phyloP scores from a whole-genome alignment of 64 coral and sea anemone genomes.

The Catalaphyllia jardinei region DNA sequence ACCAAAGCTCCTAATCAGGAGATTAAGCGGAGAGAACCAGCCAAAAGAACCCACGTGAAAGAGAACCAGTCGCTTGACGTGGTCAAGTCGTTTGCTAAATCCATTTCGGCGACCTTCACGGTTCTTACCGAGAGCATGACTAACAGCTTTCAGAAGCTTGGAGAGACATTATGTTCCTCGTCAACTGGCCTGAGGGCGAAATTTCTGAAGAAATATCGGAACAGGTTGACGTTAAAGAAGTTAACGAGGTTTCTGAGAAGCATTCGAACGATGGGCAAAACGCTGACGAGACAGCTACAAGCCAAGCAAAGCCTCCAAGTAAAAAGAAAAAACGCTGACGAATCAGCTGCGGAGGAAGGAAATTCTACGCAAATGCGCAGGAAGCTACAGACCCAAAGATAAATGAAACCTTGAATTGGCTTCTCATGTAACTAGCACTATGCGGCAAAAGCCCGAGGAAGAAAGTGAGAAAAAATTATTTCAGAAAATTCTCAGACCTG shows the following conservation, averaged over 20 bases:
- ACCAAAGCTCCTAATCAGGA: constrained; percentile 21
- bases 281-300: no score
- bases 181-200: background rate
- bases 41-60: constrained; percentile 4
- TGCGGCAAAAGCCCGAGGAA: no score
- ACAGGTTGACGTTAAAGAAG: no score
- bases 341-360: no score
- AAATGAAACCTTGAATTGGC: no score
- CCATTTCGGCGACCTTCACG: constrained; percentile 24
- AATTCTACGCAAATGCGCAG: no score
- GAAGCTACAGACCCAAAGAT: no score
- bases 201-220: background rate
- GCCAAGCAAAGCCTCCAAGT: no score
- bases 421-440: no score
- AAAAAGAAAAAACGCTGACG: no score
- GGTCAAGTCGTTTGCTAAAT: constrained; percentile 28
- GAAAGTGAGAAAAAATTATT: no score
- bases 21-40: constrained; percentile 2
- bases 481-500: no score
- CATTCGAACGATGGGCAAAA: constrained; percentile 16
- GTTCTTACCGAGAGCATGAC: constrained; percentile 28
- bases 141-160: background rate
- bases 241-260: constrained; percentile 15
- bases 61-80: constrained; percentile 21
- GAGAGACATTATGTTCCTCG: background rate